Conservation (phyloP, 2,888 invertebrate species). For the Eumerus sabulonum region DNA sequence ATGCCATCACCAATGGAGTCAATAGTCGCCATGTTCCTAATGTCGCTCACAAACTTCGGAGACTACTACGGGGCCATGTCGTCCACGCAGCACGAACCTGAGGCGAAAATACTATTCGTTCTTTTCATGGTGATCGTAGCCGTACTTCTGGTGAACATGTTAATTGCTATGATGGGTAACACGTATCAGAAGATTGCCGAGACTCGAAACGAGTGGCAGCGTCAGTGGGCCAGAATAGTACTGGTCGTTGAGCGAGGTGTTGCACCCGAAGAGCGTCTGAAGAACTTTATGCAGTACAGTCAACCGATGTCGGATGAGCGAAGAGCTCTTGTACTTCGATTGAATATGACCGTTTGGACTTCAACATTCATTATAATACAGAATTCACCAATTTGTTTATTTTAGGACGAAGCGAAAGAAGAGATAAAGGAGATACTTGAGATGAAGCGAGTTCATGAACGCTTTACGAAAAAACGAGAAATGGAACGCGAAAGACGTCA, state of each 20-base stretch:
- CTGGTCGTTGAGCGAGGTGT: constrained; percentile 98
- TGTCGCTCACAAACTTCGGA: constrained; percentile 98
- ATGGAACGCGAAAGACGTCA: constrained; percentile 75
- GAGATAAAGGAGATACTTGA: constrained; percentile 96
- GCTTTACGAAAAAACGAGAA: constrained; percentile 86
- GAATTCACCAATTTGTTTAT: constrained; percentile 41
- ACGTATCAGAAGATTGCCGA: constrained; percentile 99
- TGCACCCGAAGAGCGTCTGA: constrained; percentile 90
- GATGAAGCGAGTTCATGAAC: constrained; percentile 92
- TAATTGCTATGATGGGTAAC: constrained; percentile 99
- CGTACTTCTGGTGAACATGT: constrained; percentile 96
- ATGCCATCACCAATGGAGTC: constrained; percentile 96
- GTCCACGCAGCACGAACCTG: constrained; percentile 91
- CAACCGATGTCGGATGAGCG: constrained; percentile 95
- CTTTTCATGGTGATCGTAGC: constrained; percentile 98
- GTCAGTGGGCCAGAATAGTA: constrained; percentile 98
- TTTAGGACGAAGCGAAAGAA: constrained; percentile 93
- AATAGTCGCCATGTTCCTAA: constrained; percentile 98
- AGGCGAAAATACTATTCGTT: constrained; percentile 96
- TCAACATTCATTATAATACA: too few species aligned
- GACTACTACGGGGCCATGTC: constrained; percentile 96
- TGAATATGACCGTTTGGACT: constrained; percentile 89
- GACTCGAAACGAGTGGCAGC: constrained; percentile 98
- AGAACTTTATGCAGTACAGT: constrained; percentile 93
- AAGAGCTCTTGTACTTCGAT: constrained; percentile 90